Percentiles rank a stretch among this genome's conserved stretches.
Conservation (phyloP, 1,140 invertebrate species). For the Heterodera carotae region DNA sequence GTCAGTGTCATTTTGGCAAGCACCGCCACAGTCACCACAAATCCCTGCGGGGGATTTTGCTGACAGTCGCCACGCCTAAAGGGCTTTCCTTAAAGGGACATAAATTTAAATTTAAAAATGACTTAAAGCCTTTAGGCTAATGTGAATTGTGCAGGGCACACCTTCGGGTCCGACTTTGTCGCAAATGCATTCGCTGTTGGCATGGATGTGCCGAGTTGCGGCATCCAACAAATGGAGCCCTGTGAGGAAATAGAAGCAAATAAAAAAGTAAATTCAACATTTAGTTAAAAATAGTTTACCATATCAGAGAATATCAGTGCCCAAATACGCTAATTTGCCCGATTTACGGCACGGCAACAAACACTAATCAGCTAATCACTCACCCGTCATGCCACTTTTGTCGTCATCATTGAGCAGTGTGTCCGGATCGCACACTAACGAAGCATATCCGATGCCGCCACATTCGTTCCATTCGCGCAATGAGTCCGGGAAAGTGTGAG, state of each 20-base stretch:
- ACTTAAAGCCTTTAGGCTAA: no score
- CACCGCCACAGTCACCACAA: conserved; percentile 6
- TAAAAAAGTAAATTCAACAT: no score
- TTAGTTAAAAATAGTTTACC: no score
- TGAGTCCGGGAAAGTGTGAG: conserved; percentile 7
- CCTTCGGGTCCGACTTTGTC: background rate
- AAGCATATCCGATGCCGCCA: conserved; percentile 10
- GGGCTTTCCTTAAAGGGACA: background rate
- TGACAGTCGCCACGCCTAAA: background rate
- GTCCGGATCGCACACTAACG: conserved; percentile 19
- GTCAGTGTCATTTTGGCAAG: conserved; percentile 12
- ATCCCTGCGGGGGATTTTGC: background rate
- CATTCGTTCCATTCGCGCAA: conserved; percentile 10
- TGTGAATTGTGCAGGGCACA: background rate
- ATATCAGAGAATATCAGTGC: no score
- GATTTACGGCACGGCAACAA: background rate
- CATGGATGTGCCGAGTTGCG: background rate
- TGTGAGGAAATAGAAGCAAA: no score
- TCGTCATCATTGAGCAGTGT: background rate
- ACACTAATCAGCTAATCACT: background rate
- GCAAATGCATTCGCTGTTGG: conserved; percentile 21
- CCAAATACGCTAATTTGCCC: no score
- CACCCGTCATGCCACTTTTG: background rate
- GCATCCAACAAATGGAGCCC: background rate
- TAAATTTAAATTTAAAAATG: no score